Evolutionary conservation across 2,888 invertebrate genomes (phyloP).

Genomic region (Xiphydria camelus): DNA sequence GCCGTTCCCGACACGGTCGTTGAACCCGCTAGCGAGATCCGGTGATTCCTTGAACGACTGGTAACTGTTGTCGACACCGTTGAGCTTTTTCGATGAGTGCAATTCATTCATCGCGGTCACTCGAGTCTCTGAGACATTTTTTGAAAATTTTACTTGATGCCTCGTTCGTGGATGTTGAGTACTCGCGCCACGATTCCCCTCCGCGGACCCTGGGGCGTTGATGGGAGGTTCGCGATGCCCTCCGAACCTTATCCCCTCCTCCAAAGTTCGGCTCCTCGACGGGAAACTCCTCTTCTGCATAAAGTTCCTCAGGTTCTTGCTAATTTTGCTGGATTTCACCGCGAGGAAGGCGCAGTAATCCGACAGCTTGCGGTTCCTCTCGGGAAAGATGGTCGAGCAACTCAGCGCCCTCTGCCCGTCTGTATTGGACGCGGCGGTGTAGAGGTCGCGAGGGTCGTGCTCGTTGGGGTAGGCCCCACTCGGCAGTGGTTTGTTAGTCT

Average conservation of each 20-base stretch:
- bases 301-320: conserved; percentile 42
- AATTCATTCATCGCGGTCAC: not conserved
- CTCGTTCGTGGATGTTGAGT: not conserved
- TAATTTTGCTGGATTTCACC: conserved; percentile 47
- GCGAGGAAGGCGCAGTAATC: conserved; percentile 47
- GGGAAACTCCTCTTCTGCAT: conserved; percentile 37
- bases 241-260: not conserved
- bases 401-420: conserved; percentile 6
- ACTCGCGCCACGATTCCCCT: not conserved
- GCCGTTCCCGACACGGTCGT: not conserved
- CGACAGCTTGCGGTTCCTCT: conserved; percentile 32
- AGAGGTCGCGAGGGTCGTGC: conserved; percentile 45
- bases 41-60: too few relatives aligned
- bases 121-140: too few relatives aligned
- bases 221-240: not conserved
- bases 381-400: conserved; percentile 12
- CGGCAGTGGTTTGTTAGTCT: conserved; percentile 48
- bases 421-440: conserved; percentile 18
- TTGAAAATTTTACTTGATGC: too few relatives aligned
- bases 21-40: too few relatives aligned
- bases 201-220: not conserved
- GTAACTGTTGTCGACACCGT: not conserved
- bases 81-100: too few relatives aligned
- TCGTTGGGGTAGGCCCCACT: conserved; percentile 47
- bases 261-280: not conserved